Evolutionary conservation across 2,113 vertebrate species (phyloP), one percentile per base, ranked within the genome.

Genomic region (Lutjanus erythropterus): DNA sequence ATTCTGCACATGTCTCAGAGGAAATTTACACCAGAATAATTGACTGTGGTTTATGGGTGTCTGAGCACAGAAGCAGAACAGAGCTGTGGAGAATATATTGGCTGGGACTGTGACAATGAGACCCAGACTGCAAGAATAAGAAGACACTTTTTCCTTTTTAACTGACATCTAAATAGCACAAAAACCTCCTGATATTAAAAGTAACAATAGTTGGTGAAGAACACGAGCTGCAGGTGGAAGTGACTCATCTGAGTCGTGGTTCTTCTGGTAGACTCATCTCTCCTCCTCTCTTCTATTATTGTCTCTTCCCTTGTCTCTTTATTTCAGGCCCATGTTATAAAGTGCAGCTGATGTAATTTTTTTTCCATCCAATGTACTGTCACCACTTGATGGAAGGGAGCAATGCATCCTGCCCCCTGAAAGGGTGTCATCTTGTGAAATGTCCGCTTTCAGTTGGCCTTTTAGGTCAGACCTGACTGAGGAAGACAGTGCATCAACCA

Each of bases 1-100:
- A 59, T 75, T 88, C 76, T 56, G 19, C 50, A 56, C 58, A 35
- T 1, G 75, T 93, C 83, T 91, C 89, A 15, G 79, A 81, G 87
- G 90, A 87, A 83, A 91, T 90, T 81, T 85, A 71, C 75, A 79
- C 62, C 64, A 49, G 49, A 70, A 73, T 83, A 86, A 88, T 74
- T 83, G 91, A 70, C 82, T 86, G 41, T 61, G 72, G 44, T 88
- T 88, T 75, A 76, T 75, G 80, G 81, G 58, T 80, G 46, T 76
- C 35, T 84, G 78, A 86, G 84, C 75, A 86, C 46, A 70, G 58
- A 69, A 39, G 55, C 65, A 55, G 19, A 83, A 82, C 71, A 56
- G 69, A 16, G 61, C 52, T 56, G 71, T 23, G 52, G 41, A 55
- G 49, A 73, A 68, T 49, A 66, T 69, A 70, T 81, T 49, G 65